Base-by-base conservation (phyloP, 2,888 invertebrate species). In the Eilema sororculum region DNA sequence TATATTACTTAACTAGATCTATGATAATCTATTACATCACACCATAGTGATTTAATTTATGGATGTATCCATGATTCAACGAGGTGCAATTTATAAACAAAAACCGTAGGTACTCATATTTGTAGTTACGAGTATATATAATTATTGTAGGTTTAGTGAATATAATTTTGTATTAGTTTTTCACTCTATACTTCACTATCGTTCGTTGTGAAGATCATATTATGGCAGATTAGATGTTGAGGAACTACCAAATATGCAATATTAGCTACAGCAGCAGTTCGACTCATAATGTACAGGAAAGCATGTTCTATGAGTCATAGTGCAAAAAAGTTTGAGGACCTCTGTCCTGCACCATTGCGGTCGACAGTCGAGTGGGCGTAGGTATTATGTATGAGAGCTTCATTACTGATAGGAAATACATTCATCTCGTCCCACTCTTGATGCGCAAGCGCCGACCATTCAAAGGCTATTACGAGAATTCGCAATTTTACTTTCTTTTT, bases 381-480 rank as follows among this genome's bases (percentile, higher is more conserved):
- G 61, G 68, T 62, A 77, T 78, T 25, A 62, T 72, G 74, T 71
- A 73, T 64, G 73, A 73, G 75, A 72, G 75, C 69, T 78, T 81
- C 77, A 78, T 82, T 80, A 75, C 72, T 60, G 72, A 83, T 84
- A 79, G 83, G 83, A 84, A 82, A 78, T 75, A 77, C 80, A 75
- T 80, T 81, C 30, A 65, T 65, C 73, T 73, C 86, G 69, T 70
- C 88, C 86, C 86, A 89, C 86, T 83, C 83, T 65, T 33, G 57
- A 61, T 16, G 68, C 24, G 41, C 61, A 61, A 57, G 56, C 46
- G n/a, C 28, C 5, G 20, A 46, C 5, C 28, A n/a, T 64, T 46
- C 33, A 22, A 33, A 13, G n/a, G 20, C 30, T 30, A 52, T 52
- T 56, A 30, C 28, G 30, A 65, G 52, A 30, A 65, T 52, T 65